Evolutionary conservation across 1,140 invertebrate genomes (phyloP), one percentile per base, ranked within the genome.

Genomic region (Olivierus martensii): DNA sequence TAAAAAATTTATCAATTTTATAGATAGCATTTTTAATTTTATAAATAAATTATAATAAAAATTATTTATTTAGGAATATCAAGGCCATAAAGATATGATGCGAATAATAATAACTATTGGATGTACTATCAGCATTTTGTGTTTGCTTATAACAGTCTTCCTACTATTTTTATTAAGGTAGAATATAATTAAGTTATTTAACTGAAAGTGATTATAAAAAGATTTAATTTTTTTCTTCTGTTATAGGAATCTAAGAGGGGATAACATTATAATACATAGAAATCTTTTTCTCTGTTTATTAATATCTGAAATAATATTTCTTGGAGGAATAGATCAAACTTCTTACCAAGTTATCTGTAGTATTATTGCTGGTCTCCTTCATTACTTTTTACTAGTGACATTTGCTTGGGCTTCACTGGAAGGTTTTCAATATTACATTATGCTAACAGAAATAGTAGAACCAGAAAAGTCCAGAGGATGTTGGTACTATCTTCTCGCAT

Each of bases 391-490:
- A 70, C 73, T 97, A 45, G 86, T 87, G 53, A 82, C 92, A 28
- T 95, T 97, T 70, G 81, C 84, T 51, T 98, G 94, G 94, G 95
- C 59, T 55, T 58, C 67, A 46, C 59, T 72, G 68, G 63, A 77
- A 84, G 89, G 89, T 56, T 87, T 93, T 67, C 90, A 95, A 71
- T 74, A 95, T 9, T 94, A 95, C 75, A 83, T 91, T 42, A 92
- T 94, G 85, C 75, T 94, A 54, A 85, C 94, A 59, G 87, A 94
- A 72, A 88, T 94, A 47, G 94, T 93, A 71, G 89, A 94, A 69
- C 81, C 84, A n/a, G 86, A 50, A 21, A 53, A 53, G 36, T 53
- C 51, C 17, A 28, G 55, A 42, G 51, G 47, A 46, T 76, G 79
- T 15, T 91, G 85, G 83, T 77, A 91, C 71, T 89, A 88, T 69